A percentile compares a stretch with the other conserved stretches of the same genome.
phyloP scores from a whole-genome alignment of 2,888 invertebrate genomes.

The Mythimna lalbum region DNA sequence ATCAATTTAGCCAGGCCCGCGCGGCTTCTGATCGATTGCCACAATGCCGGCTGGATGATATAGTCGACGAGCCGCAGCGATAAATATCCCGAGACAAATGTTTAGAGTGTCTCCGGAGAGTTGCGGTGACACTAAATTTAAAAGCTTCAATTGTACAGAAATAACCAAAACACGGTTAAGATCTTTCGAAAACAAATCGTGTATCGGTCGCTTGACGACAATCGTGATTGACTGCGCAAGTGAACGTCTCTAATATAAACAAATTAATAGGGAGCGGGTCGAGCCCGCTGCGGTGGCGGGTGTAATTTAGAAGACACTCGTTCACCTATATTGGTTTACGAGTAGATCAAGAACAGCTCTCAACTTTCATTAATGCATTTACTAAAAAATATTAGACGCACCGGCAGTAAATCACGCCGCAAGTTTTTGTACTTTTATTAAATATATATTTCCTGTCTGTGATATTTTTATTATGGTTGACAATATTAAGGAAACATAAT shows the following conservation, averaged over 20 bases:
- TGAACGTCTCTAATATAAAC: slow-evolving; percentile 90
- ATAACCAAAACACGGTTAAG: slow-evolving; percentile 90
- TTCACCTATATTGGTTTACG: slow-evolving; percentile 68
- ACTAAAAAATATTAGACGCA: slow-evolving; percentile 79
- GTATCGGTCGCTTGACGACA: slow-evolving; percentile 89
- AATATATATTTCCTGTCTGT: slow-evolving; percentile 81
- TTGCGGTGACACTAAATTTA: slow-evolving; percentile 90
- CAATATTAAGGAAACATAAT: slow-evolving; percentile 82
- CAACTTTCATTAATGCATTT: slow-evolving; percentile 77
- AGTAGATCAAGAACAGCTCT: slow-evolving; percentile 71
- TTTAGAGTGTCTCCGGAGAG: slow-evolving; percentile 88
- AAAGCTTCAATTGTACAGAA: slow-evolving; percentile 90
- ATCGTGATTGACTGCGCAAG: slow-evolving; percentile 90
- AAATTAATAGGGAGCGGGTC: slow-evolving; percentile 88
- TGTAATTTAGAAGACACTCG: slow-evolving; percentile 76
- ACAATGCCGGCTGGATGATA: slow-evolving; percentile 89
- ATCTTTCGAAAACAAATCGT: slow-evolving; percentile 90
- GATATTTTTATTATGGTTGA: slow-evolving; percentile 80
- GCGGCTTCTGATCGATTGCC: slow-evolving; percentile 89
- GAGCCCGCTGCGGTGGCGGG: slow-evolving; percentile 73
- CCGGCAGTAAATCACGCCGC: slow-evolving; percentile 81
- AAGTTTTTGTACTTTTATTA: slow-evolving; percentile 76
- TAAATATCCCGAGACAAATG: slow-evolving; percentile 91
- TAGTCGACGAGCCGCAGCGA: slow-evolving; percentile 86
- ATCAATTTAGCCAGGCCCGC: slow-evolving; percentile 86